Evolutionary conservation across 2,888 invertebrate species (phyloP), one percentile per base, ranked within the genome.

Genomic region (Leptodirus hochenwartii): DNA sequence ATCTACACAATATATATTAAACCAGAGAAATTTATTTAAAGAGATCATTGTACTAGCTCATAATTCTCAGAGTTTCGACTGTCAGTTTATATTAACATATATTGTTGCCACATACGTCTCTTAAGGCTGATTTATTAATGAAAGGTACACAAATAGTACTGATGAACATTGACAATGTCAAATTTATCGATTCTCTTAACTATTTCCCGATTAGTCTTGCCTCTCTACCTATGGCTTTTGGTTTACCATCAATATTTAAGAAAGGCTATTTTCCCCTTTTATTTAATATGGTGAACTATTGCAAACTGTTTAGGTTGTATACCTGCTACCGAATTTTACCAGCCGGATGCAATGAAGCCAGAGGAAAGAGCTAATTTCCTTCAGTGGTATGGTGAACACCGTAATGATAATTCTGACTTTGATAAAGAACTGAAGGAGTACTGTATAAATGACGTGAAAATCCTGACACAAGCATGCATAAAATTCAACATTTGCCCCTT

Each of bases 121-220:
- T 32, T 31, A 31, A 20, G 26, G 17, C 33, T 6, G 17, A 35
- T n/a, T 17, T 33, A 3, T 34, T 38, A 22, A 32, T 33, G 24
- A 11, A 35, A 6, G 37, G 37, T 0, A 33, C 38, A 12, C 36
- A 38, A 30, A 17, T 33, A 16, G 23, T 39, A 10, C 17, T 34
- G 17, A 34, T 37, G 34, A 20, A 23, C 17, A 20, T 35, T 8
- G 28, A 20, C 29, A 36, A 35, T 17, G 29, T 34, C 14, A 33
- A 33, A 29, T 35, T 36, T 14, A 27, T 32, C 3, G 35, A 33
- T 44, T 50, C 51, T 49, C 11, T 39, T 4, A 39, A 42, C 22
- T 37, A 40, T 34, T 39, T 42, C 16, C 41, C 39, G 0, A 42
- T 42, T 38, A 22, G 35, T 2, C 17, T 41, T 11, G 17, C 36